These are phyloP conservation scores for Drosophila differens DNA, from an alignment of 2,888 invertebrate genomes.

Conservation along the genomic window DNA sequence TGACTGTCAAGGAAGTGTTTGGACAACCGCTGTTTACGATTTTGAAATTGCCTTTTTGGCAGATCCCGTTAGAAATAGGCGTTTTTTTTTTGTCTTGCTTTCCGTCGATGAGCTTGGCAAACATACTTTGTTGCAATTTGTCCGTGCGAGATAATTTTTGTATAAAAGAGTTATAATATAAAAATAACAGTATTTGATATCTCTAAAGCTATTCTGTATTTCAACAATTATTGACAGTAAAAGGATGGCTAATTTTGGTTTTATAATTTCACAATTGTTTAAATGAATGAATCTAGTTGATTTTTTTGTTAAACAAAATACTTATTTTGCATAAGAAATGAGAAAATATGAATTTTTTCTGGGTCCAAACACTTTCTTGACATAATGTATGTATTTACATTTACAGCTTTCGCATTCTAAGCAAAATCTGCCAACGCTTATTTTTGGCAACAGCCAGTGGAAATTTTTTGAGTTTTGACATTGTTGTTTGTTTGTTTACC, in stretches of 20 bases:
- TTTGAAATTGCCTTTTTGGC: too few species aligned
- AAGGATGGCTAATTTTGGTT: too few species aligned
- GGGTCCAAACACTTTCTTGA: background rate
- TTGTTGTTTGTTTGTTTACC: slow-evolving; percentile 25
- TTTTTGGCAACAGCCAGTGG: slow-evolving; percentile 42
- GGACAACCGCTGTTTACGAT: background rate
- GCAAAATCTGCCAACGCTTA: slow-evolving; percentile 40
- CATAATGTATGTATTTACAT: background rate
- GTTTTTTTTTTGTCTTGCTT: too few species aligned
- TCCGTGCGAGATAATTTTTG: too few species aligned
- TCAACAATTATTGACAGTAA: background rate
- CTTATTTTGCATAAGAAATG: background rate
- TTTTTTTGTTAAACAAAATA: background rate
- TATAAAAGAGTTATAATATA: too few species aligned
- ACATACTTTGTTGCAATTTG: too few species aligned
- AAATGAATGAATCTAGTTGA: too few species aligned
- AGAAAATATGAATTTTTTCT: background rate
- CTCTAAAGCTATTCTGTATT: too few species aligned
- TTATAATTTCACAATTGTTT: too few species aligned
- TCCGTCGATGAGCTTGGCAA: too few species aligned
- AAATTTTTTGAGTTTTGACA: slow-evolving; percentile 41
- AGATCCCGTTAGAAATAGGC: too few species aligned
- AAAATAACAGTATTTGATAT: too few species aligned
- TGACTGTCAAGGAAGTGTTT: background rate
- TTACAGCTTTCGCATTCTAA: slow-evolving; percentile 5